Conservation (phyloP, 1,140 invertebrate species). For the Cotesia glomerata region DNA sequence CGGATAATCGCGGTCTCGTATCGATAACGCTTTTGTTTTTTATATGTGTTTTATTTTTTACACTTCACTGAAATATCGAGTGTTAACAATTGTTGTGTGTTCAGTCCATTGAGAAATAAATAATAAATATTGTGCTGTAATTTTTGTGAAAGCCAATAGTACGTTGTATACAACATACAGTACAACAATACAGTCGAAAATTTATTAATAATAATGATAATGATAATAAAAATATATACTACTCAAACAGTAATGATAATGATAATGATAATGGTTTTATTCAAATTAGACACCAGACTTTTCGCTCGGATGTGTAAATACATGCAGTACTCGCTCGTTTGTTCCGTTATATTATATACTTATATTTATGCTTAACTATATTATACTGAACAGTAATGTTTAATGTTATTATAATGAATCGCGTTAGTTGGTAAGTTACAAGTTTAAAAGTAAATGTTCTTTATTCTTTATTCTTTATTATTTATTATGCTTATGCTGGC, state of each 20-base stretch:
- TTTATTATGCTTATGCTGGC: too few relatives aligned
- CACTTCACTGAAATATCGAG: neutral
- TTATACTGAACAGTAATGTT: neutral
- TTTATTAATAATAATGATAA: neutral
- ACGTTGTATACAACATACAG: too few relatives aligned
- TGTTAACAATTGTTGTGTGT: neutral
- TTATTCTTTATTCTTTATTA: too few relatives aligned
- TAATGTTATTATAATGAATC: neutral
- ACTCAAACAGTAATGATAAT: too few relatives aligned
- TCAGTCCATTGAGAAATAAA: slow-evolving; percentile 2
- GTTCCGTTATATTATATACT: neutral
- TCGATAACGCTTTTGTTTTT: slow-evolving; percentile 18
- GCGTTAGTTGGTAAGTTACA: neutral
- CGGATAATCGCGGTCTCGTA: slow-evolving; percentile 18
- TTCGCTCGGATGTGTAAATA: too few relatives aligned
- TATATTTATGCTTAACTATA: neutral
- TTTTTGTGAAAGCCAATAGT: neutral
- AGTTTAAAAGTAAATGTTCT: neutral
- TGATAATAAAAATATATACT: neutral
- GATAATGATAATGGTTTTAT: neutral
- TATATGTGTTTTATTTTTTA: neutral
- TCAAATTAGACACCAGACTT: neutral
- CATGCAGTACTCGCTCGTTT: neutral
- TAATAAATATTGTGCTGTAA: neutral
- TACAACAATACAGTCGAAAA: too few relatives aligned